Evolutionary conservation across 2,797 vertebrate species (phyloP).

Genomic region (Myotis findleyi): DNA sequence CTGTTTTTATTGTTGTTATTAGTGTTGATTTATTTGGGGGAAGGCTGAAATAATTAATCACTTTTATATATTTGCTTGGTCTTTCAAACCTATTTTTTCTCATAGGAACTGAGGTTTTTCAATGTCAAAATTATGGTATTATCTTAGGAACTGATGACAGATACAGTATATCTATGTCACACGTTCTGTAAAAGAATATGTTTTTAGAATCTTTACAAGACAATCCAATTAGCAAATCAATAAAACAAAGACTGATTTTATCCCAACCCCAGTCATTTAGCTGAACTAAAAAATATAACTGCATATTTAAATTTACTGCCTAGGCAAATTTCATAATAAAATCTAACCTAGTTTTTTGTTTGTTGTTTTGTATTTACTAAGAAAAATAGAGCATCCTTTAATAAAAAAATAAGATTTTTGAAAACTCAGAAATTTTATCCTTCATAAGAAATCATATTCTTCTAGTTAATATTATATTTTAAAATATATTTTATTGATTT

Average conservation of each 20-base stretch:
- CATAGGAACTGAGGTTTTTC: background rate
- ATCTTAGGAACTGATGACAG: background rate
- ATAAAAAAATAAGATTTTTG: background rate
- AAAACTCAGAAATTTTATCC: background rate
- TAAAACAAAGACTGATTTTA: background rate
- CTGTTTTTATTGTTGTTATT: background rate
- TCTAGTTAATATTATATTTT: background rate
- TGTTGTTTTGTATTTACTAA: background rate
- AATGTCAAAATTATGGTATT: constrained; percentile 5
- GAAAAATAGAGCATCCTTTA: background rate
- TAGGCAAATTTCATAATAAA: background rate
- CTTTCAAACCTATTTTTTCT: background rate
- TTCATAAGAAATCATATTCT: background rate
- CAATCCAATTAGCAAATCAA: background rate
- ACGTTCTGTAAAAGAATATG: background rate
- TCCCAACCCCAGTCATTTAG: background rate
- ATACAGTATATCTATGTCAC: background rate
- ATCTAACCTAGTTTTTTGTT: background rate
- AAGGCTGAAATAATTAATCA: background rate
- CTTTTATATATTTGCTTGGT: background rate
- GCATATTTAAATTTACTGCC: background rate
- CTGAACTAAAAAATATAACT: constrained; percentile 25
- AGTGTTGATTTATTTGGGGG: background rate
- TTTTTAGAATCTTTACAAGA: background rate
- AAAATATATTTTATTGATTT: no score